Conservation (phyloP, 1,140 invertebrate species). For the Uloborus diversus region DNA sequence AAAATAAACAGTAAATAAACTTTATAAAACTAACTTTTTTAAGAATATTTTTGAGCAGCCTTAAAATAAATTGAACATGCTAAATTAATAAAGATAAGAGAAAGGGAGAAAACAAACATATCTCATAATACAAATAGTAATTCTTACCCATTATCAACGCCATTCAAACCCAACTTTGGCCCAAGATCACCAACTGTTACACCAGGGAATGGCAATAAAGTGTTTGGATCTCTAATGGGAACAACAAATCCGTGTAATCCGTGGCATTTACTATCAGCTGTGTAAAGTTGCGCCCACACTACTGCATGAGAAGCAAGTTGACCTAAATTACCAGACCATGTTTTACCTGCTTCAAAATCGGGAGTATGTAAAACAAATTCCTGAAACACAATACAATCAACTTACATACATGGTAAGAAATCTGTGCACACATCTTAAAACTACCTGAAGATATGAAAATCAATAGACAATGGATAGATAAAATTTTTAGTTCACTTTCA, state of each 20-base stretch:
- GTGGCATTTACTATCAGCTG: slow-evolving; percentile 79
- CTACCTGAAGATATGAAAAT: no score
- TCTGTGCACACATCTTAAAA: no score
- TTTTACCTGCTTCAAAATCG: slow-evolving; percentile 93
- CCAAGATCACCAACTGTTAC: slow-evolving; percentile 87
- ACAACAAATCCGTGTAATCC: slow-evolving; percentile 88
- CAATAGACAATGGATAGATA: no score
- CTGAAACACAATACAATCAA: slow-evolving; percentile 64
- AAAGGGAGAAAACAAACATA: no score
- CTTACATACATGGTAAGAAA: no score
- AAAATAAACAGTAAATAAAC: no score
- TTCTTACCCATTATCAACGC: slow-evolving; percentile 84
- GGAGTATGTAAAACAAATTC: slow-evolving; percentile 90
- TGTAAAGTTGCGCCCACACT: slow-evolving; percentile 88
- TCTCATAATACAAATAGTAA: no score
- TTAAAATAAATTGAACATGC: no score
- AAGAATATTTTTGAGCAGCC: no score
- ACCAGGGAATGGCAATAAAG: slow-evolving; percentile 77
- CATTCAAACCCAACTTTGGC: slow-evolving; percentile 86
- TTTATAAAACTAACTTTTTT: no score
- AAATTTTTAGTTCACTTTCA: no score
- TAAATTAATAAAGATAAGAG: no score
- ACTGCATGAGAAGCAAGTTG: slow-evolving; percentile 87
- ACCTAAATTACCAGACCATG: slow-evolving; percentile 90
- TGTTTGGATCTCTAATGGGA: slow-evolving; percentile 81